These are phyloP conservation scores for Spicauda simplicius DNA, from an alignment of 2,888 invertebrate genomes.

Conservation along the genomic window DNA sequence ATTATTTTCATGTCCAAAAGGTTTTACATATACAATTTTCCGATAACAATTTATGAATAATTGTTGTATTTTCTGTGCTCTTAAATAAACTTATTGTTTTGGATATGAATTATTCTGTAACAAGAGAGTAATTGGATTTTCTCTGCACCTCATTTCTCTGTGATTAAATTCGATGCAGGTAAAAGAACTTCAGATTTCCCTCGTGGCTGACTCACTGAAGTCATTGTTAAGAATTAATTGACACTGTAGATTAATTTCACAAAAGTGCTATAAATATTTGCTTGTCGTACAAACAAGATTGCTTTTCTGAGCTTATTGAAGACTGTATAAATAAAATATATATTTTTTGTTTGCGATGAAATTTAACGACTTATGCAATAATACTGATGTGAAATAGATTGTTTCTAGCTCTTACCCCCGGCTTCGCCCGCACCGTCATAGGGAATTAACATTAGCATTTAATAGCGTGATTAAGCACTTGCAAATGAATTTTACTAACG, in stretches of 20 bases:
- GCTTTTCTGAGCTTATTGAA: not conserved
- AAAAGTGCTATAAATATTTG: not conserved
- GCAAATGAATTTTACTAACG: too few relatives aligned
- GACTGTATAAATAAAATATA: too few relatives aligned
- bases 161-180: constrained; percentile 28
- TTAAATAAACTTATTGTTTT: not conserved
- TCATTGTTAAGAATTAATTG: constrained; percentile 10
- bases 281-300: not conserved
- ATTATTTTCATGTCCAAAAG: not conserved
- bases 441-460: too few relatives aligned
- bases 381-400: too few relatives aligned
- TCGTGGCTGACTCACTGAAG: not conserved
- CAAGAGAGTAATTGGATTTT: constrained; percentile 8
- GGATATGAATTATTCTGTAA: not conserved
- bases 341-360: too few relatives aligned
- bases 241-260: not conserved
- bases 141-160: constrained; percentile 15
- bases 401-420: too few relatives aligned
- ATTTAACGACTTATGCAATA: too few relatives aligned
- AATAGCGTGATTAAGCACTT: too few relatives aligned
- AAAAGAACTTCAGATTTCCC: constrained; percentile 20
- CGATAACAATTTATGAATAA: not conserved
- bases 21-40: not conserved
- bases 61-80: constrained; percentile 6
- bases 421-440: too few relatives aligned